These are phyloP conservation scores for Emys orbicularis DNA, from an alignment of 2,797 vertebrate genomes.

Conservation along the genomic window DNA sequence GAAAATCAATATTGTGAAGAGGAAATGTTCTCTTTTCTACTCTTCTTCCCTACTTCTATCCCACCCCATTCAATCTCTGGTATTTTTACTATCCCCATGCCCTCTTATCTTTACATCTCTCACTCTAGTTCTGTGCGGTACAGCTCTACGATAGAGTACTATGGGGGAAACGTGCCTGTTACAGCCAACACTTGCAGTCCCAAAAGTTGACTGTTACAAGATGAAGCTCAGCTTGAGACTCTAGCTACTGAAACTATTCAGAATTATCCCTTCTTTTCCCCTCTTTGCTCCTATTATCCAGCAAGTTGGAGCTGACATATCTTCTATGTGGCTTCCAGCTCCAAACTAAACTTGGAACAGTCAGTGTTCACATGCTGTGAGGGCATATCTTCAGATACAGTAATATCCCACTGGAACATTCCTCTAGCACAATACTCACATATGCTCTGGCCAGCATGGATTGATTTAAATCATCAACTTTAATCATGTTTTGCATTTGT, in stretches of 20 bases:
- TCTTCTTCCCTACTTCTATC: neutral
- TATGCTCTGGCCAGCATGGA: too few species aligned
- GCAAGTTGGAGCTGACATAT: too few species aligned
- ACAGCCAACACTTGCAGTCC: accelerated
- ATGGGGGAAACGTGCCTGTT: neutral
- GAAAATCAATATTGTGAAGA: neutral
- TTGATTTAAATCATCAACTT: too few species aligned
- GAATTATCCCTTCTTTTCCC: neutral
- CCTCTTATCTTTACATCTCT: neutral
- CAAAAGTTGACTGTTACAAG: accelerated
- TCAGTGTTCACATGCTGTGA: too few species aligned
- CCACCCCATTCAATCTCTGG: neutral
- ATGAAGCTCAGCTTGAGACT: neutral
- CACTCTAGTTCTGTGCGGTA: neutral
- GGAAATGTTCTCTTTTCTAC: too few species aligned
- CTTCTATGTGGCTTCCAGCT: too few species aligned
- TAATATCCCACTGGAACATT: too few species aligned
- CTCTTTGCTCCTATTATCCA: neutral
- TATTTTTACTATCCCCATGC: neutral
- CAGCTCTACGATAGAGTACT: neutral
- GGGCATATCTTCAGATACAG: too few species aligned
- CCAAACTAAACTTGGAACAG: too few species aligned
- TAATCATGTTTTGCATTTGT: too few species aligned
- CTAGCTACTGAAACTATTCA: neutral
- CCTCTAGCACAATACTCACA: too few species aligned